A percentile compares a stretch with the other conserved stretches of the same genome.
phyloP scores from a whole-genome alignment of 2,113 vertebrate genomes.

The Verasper variegatus region DNA sequence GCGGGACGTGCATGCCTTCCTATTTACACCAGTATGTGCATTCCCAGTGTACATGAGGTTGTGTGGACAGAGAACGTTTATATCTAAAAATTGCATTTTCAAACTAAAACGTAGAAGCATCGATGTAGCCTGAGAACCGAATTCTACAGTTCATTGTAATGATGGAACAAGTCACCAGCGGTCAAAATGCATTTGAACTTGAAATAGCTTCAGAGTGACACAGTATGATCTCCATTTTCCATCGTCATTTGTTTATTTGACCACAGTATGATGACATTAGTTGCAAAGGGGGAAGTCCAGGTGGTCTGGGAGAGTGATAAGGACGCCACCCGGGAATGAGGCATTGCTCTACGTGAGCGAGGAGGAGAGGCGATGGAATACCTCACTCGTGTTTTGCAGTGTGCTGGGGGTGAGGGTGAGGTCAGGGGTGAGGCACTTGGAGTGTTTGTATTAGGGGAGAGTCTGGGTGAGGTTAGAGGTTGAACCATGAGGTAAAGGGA shows the following conservation, averaged over 20 bases:
- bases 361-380: constrained; percentile 17
- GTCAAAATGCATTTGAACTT: too few species aligned
- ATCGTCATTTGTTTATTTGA: not conserved
- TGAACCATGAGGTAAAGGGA: constrained; percentile 53
- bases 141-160: too few species aligned
- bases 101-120: too few species aligned
- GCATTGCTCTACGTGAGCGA: not conserved
- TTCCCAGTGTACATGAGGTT: too few species aligned
- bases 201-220: too few species aligned
- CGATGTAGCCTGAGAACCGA: too few species aligned
- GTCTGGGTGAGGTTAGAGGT: constrained; percentile 65
- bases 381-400: constrained; percentile 35
- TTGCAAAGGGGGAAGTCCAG: not conserved
- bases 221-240: too few species aligned
- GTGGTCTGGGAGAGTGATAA: constrained; percentile 6
- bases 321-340: constrained; percentile 8
- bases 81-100: too few species aligned
- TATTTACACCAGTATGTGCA: too few species aligned
- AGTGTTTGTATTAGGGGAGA: constrained; percentile 69
- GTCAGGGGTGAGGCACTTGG: constrained; percentile 60
- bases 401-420: constrained; percentile 44
- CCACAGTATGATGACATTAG: not conserved
- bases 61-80: too few species aligned
- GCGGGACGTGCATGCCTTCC: too few species aligned
- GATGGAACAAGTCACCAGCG: too few species aligned